Base-by-base conservation (phyloP, 2,113 vertebrate genomes). In the Apteryx mantelli region DNA sequence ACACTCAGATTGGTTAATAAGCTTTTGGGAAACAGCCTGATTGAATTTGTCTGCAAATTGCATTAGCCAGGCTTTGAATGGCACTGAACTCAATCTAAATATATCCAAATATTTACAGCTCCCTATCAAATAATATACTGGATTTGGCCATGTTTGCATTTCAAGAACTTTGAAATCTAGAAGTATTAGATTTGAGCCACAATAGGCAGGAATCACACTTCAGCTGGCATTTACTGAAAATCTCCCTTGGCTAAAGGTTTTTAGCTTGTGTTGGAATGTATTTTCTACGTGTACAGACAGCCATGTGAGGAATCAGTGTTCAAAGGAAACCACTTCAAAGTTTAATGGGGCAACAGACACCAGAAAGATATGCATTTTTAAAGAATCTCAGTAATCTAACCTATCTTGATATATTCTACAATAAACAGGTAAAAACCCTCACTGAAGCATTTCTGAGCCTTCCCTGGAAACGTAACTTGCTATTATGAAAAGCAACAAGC, bases 41-140 rank as follows among this genome's bases (percentile, higher is more conserved):
- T 97, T 98, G 8, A 98, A 98, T 92, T 98, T 98, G 32, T 98
- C 98, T 12, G 22, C 91, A 55, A 98, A 99, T 91, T 98, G 98
- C 24, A 91, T 97, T 78, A 96, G 96, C n/a, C 74, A 96, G 13
- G 96, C 97, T 68, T 97, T 97, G 30, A 98, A 97, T 73, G 97
- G 96, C 52, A 96, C 97, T 21, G 98, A 98, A 96, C 98, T 98
- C 12, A n/a, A 60, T 3, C 84, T 98, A 40, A 81, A 93, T 53
- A 93, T 98, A 73, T 95, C 98, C 82, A 98, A 89, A 66, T 98
- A 98, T 91, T 97, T 98, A 73, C 98, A 98, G 80, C 17, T 75
- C 22, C 76, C 80, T 98, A 69, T 98, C 97, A 13, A 97, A 44
- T 18, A 98, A 98, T 81, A 98, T 93, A 95, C 96, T 98, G 34